Conservation (phyloP, 2,797 vertebrate species). For the Xenentodon cancila region DNA sequence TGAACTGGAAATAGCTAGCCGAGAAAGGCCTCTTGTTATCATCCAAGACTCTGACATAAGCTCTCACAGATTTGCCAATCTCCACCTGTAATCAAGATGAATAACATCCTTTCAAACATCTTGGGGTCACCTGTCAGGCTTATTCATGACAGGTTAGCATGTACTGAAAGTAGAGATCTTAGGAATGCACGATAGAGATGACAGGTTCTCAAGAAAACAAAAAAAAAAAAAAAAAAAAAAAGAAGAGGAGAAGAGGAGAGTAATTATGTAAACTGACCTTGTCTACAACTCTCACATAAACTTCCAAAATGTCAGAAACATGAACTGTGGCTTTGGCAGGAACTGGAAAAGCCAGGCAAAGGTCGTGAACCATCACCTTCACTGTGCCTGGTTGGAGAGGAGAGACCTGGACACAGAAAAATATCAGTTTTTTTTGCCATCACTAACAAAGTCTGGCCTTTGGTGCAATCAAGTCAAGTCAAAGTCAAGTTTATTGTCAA, state of each 20-base stretch:
- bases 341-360: constrained; percentile 80
- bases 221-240: background rate
- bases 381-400: constrained; percentile 84
- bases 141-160: constrained; percentile 21
- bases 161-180: constrained; percentile 13
- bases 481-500: too few relatives aligned
- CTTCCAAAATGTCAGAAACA: constrained; percentile 91
- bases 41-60: constrained; percentile 91
- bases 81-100: constrained; percentile 87
- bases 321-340: constrained; percentile 83
- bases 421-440: background rate
- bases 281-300: constrained; percentile 93
- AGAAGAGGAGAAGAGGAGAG: background rate
- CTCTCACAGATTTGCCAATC: constrained; percentile 92
- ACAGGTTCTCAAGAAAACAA: background rate
- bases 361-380: constrained; percentile 91
- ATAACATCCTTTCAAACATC: constrained; percentile 21
- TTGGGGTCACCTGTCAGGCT: constrained; percentile 18
- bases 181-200: constrained; percentile 27
- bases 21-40: constrained; percentile 90
- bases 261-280: constrained; percentile 87
- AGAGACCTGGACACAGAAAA: constrained; percentile 80
- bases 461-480: background rate
- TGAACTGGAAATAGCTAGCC: constrained; percentile 87
- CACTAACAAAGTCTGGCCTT: background rate